phyloP scores from a whole-genome alignment of 2,888 invertebrate species.

The Pyrrhia umbra region DNA sequence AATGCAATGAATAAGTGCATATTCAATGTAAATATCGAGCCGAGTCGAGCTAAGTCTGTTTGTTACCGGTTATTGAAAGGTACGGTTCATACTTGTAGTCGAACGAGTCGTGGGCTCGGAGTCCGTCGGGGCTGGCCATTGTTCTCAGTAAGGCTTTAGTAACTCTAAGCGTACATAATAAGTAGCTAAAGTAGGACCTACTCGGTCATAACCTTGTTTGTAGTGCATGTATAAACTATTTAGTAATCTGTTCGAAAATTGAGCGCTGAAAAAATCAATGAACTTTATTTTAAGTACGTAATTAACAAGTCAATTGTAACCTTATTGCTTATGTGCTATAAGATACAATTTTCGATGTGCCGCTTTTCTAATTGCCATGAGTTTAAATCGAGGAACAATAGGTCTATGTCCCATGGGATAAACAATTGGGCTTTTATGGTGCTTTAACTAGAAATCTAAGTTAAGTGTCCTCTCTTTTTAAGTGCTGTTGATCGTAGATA shows the following conservation, averaged over 20 bases:
- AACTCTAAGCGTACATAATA: slow-evolving; percentile 67
- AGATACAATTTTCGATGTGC: neutral
- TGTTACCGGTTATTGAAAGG: slow-evolving; percentile 68
- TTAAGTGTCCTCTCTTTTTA: slow-evolving; percentile 18
- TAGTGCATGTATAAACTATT: slow-evolving; percentile 15
- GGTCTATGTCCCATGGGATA: neutral
- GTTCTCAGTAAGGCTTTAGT: slow-evolving; percentile 74
- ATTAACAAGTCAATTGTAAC: neutral
- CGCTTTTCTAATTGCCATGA: neutral
- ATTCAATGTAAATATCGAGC: slow-evolving; percentile 60
- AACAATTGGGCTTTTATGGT: slow-evolving; percentile 13
- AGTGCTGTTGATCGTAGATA: neutral
- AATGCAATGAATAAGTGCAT: slow-evolving; percentile 9
- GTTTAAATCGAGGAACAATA: slow-evolving; percentile 8
- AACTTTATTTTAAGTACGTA: neutral
- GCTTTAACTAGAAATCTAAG: slow-evolving; percentile 13
- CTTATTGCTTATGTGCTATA: neutral
- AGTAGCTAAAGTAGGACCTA: slow-evolving; percentile 49
- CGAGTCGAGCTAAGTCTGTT: slow-evolving; percentile 43
- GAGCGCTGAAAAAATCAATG: neutral
- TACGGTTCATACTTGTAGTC: slow-evolving; percentile 61
- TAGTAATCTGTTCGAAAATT: slow-evolving; percentile 13
- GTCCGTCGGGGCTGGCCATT: slow-evolving; percentile 67
- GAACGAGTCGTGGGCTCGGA: slow-evolving; percentile 63
- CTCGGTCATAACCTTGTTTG: slow-evolving; percentile 51